Percentiles rank a stretch among this genome's conserved stretches.
These are phyloP conservation scores for Sebastes trivittatus DNA, from an alignment of 2,797 vertebrate species.

Conservation along the genomic window DNA sequence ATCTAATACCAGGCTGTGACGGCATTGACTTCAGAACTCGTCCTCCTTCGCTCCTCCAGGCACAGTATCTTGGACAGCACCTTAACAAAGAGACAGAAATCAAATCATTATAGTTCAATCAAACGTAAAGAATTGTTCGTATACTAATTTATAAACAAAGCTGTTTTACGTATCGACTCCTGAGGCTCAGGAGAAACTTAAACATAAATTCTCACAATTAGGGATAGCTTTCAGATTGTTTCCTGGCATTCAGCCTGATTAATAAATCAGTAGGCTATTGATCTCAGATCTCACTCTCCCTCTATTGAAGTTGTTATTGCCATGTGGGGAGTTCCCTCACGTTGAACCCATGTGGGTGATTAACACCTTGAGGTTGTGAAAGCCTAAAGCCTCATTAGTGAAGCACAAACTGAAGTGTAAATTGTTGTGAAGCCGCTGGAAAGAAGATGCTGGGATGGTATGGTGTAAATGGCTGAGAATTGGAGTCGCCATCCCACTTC, in stretches of 20 bases:
- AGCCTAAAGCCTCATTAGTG: background rate
- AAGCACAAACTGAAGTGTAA: background rate
- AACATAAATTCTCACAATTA: background rate
- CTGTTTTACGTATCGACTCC: background rate
- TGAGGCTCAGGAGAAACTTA: background rate
- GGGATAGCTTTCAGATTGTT: background rate
- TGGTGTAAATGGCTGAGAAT: too few species aligned
- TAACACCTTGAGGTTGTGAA: conserved; percentile 2
- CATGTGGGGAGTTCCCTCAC: background rate
- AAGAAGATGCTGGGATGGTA: background rate
- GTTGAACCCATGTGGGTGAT: background rate
- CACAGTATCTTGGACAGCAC: background rate
- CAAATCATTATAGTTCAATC: background rate
- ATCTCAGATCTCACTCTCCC: background rate
- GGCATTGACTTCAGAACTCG: background rate
- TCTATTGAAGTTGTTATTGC: background rate
- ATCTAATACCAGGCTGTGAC: background rate
- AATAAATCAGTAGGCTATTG: background rate
- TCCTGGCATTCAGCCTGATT: background rate
- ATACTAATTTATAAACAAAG: background rate
- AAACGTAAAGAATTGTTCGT: background rate
- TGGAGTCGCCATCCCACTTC: background rate
- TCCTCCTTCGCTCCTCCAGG: background rate
- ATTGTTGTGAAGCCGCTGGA: background rate
- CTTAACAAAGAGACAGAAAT: background rate